A percentile compares a stretch with the other conserved stretches of the same genome.
Evolutionary conservation across 2,797 vertebrate genomes (phyloP).

Genomic region (Sebastiscus tertius): DNA sequence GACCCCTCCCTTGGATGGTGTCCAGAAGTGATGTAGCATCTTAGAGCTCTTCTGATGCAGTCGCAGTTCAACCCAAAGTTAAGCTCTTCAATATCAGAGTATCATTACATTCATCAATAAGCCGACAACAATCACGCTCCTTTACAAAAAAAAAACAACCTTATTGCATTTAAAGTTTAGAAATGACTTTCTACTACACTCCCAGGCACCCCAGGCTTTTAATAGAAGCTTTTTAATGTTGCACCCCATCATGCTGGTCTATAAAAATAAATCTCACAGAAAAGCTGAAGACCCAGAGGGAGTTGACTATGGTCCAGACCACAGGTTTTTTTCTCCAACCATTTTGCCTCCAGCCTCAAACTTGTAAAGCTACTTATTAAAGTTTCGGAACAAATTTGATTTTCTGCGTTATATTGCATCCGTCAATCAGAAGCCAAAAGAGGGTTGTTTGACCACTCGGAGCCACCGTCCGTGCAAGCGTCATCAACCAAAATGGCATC

Average conservation of each 20-base stretch:
- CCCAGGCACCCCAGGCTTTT: neutral
- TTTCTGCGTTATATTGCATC: no score
- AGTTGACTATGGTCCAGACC: neutral
- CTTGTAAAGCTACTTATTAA: neutral
- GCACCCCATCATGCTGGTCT: neutral
- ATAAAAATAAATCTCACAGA: neutral
- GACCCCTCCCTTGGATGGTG: constrained; percentile 3
- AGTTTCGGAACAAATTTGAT: neutral
- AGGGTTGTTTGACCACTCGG: no score
- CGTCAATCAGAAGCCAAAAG: no score
- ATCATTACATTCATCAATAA: neutral
- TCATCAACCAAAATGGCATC: no score
- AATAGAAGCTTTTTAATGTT: neutral
- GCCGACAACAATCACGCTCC: neutral
- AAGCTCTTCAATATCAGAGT: neutral
- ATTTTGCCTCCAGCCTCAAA: neutral
- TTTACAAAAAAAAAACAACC: neutral
- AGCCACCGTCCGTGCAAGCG: no score
- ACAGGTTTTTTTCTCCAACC: neutral
- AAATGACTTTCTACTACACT: neutral
- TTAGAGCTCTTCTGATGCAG: neutral
- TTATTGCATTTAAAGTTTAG: neutral
- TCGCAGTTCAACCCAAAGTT: neutral
- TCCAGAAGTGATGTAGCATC: neutral
- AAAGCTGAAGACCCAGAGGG: neutral